Percentiles rank a stretch among this genome's conserved stretches.
phyloP scores from a whole-genome alignment of 2,113 vertebrate genomes.

The Stercorarius parasiticus region DNA sequence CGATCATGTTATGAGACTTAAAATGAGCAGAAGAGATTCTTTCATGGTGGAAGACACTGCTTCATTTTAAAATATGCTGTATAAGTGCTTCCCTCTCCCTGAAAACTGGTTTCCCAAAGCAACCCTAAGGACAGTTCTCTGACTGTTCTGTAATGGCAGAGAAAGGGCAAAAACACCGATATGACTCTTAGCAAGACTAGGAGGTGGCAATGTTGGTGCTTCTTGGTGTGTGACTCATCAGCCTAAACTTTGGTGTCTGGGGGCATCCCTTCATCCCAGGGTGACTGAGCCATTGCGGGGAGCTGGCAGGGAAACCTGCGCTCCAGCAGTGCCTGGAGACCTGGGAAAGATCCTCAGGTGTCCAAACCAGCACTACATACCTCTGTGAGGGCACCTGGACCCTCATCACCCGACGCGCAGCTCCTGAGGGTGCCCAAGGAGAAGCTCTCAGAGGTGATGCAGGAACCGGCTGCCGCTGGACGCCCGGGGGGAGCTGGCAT shows the following conservation, averaged over 20 bases:
- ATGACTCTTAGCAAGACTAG: neutral
- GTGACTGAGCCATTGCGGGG: fast-evolving
- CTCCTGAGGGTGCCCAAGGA: fast-evolving
- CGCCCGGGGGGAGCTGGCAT: neutral
- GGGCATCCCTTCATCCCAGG: neutral
- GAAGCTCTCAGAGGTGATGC: fast-evolving
- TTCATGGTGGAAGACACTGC: neutral
- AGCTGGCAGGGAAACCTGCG: fast-evolving
- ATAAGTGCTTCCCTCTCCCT: neutral
- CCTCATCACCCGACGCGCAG: fast-evolving
- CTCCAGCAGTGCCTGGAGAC: neutral
- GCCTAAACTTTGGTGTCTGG: fast-evolving
- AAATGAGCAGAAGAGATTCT: neutral
- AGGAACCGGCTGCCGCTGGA: fast-evolving
- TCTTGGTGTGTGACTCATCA: neutral
- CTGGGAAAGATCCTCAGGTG: neutral
- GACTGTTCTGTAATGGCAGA: neutral
- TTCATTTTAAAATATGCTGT: neutral
- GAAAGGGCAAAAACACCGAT: neutral
- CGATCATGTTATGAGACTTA: neutral
- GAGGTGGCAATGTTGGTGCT: neutral
- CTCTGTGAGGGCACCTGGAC: neutral
- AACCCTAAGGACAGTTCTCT: neutral
- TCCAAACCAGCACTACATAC: neutral
- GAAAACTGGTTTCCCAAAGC: neutral